Base-by-base conservation (phyloP, 2,888 invertebrate species). In the Drosophila paracracens region DNA sequence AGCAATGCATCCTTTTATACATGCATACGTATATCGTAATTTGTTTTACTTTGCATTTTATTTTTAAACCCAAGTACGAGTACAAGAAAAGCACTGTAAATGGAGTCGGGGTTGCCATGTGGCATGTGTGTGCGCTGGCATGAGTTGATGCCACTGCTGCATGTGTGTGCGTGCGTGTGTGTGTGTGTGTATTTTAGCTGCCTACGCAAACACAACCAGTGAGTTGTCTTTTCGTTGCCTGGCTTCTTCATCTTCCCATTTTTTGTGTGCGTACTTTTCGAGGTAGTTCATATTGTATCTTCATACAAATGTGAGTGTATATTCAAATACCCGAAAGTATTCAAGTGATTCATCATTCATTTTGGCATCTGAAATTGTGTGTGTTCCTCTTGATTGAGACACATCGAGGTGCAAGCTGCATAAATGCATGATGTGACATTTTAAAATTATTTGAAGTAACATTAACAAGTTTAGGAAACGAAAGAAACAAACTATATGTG, bases 1-100 rank as follows among this genome's bases (percentile, higher is more conserved):
- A 48, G n/a, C 36, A 61, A 68, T 80, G 74, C 88, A 89, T 89
- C 89, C 89, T 89, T 89, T 88, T 85, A 82, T 81, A 66, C 51
- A 71, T 38, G 75, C 72, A 76, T 16, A 43, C 27, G 33, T 29
- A 43, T 52, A 68, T 68, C 69, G 67, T 75, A 71, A 72, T 76
- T 74, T 81, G 80, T 80, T 83, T 82, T 79, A 76, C 74, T 75
- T 82, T 81, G 82, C 71, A 81, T 77, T 87, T 85, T 85, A 85
- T 85, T 85, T 85, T 81, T 85, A 85, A 83, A 76, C 68, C 64
- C 68, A 70, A 79, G 69, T 67, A 63, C 63, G 61, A 5, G 16
- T n/a, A 54, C 25, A 36, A 54, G 18, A 65, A 57, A 73, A 81
- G 25, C 62, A 40, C 57, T 36, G 68, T 29, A 59, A 68, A 60